Evolutionary conservation across 2,797 vertebrate genomes (phyloP).

Genomic region (Sternarchorhynchus goeldii): DNA sequence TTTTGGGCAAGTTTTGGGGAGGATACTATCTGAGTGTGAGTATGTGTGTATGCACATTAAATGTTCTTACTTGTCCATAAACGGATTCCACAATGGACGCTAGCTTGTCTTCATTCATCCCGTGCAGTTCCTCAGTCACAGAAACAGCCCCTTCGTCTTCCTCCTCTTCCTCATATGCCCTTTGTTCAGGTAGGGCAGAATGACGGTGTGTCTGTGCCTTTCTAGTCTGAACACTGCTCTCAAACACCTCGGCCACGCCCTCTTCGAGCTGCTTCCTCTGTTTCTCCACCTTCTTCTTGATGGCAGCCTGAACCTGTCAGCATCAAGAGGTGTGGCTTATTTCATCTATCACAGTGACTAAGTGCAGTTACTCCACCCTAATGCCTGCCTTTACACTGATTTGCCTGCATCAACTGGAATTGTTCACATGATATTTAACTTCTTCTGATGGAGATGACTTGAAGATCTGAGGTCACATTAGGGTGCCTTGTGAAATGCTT

Average conservation of each 20-base stretch:
- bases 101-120: constrained; percentile 65
- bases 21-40: background rate
- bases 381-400: background rate
- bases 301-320: constrained; percentile 74
- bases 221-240: constrained; percentile 12
- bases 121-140: constrained; percentile 63
- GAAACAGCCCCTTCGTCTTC: constrained; percentile 28
- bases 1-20: background rate
- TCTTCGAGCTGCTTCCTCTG: constrained; percentile 62
- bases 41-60: background rate
- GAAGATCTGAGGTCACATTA: too few relatives aligned
- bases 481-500: too few relatives aligned
- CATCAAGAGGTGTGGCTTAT: background rate
- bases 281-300: constrained; percentile 77
- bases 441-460: too few relatives aligned
- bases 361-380: background rate
- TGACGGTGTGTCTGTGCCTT: constrained; percentile 47
- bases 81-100: constrained; percentile 73
- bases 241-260: constrained; percentile 49
- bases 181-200: constrained; percentile 1
- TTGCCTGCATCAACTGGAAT: background rate
- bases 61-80: constrained; percentile 76
- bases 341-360: background rate
- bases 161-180: constrained; percentile 47
- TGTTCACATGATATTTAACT: background rate